Base-by-base conservation (phyloP, 2,888 invertebrate genomes). In the Epiblema foenella region DNA sequence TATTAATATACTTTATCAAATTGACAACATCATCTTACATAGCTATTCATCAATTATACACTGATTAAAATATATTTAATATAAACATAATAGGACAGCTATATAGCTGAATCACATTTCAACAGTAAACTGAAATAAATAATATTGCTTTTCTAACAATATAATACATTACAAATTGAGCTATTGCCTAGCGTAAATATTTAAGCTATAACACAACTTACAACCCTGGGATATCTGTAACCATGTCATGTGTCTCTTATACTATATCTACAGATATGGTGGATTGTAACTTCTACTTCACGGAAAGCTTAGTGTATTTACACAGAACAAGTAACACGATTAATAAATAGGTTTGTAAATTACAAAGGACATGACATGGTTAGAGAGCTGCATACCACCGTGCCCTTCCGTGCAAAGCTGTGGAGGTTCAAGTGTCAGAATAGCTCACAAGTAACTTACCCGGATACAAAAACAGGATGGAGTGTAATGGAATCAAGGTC, bases 181-280 rank as follows among this genome's bases (percentile, higher is more conserved):
- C 91, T 93, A 92, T 91, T 89, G 89, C 83, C 89, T 93, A 91
- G 82, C 73, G 59, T 74, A 75, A 62, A 71, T 71, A 75, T 72
- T 46, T 75, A 73, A 69, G 73, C 75, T 76, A 75, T 69, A 74
- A 73, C 69, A 73, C 66, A 75, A 88, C 88, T 84, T 88, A 89
- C 92, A 93, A 93, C 93, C 93, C 91, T 84, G 88, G 91, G 90
- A 90, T 88, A 79, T 87, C 87, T 83, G 88, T 88, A 88, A 90
- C 93, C 91, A 91, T 91, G 93, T 86, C 91, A 88, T 83, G 76
- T 75, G 73, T 68, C 66, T 62, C 72, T 79, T 79, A 77, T 74
- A 74, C 72, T 78, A 78, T 80, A 81, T 81, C 79, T 78, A 82
- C 73, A 78, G 70, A 71, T 71, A 71, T 78, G 76, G 77, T 81